Conservation (phyloP, 2,797 vertebrate genomes). For the Rhinophrynus dorsalis region DNA sequence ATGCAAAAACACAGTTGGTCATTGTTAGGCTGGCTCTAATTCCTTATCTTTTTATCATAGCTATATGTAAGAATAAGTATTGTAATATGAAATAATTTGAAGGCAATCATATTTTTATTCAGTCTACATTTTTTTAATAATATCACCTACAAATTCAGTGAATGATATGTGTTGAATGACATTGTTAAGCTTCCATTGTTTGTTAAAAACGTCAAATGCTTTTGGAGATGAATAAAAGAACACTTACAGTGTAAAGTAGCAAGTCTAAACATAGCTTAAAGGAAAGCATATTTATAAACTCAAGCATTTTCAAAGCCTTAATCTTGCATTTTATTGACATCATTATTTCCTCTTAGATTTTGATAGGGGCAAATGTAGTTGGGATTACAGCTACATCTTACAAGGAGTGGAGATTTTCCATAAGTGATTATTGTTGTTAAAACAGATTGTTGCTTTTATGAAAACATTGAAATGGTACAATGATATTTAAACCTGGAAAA, state of each 20-base stretch:
- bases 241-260: background rate
- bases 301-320: conserved; percentile 15
- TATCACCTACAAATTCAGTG: no score
- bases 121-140: no score
- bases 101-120: no score
- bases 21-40: background rate
- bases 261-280: conserved; percentile 9
- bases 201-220: background rate
- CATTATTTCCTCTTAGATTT: conserved; percentile 2
- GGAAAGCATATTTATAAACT: conserved; percentile 1
- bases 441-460: no score
- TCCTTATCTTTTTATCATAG: background rate
- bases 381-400: conserved; percentile 11
- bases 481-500: no score
- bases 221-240: conserved; percentile 7
- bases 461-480: no score
- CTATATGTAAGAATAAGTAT: no score
- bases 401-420: no score
- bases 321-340: conserved; percentile 17
- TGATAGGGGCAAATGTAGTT: background rate
- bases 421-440: no score
- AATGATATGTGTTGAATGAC: no score
- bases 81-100: no score
- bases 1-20: conserved; percentile 20
- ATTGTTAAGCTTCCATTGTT: background rate